phyloP scores from a whole-genome alignment of 2,113 vertebrate species.

The cat (Felis catus) region F.catus_Fca126_mat1.0 CM031427.1:4447001-4447500 shows the following conservation, averaged over 20 bases:
- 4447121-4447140: not conserved
- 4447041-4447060: not conserved
- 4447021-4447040: not conserved
- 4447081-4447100: not conserved
- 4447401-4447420: not conserved
- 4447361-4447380: not conserved
- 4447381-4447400: not conserved
- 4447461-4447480: not conserved
- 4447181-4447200: too few species aligned
- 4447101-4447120: not conserved
- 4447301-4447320: not conserved
- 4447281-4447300: too few species aligned
- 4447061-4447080: not conserved
- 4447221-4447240: too few species aligned
- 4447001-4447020: rapidly evolving
- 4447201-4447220: too few species aligned
- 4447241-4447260: too few species aligned
- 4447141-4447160: not conserved
- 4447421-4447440: not conserved
- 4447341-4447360: not conserved
- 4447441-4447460: not conserved
- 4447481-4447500: not conserved
- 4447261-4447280: too few species aligned
- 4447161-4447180: too few species aligned
- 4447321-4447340: not conserved